Evolutionary conservation across 2,797 vertebrate species (phyloP).

Genomic region (Trichosurus vulpecula): DNA sequence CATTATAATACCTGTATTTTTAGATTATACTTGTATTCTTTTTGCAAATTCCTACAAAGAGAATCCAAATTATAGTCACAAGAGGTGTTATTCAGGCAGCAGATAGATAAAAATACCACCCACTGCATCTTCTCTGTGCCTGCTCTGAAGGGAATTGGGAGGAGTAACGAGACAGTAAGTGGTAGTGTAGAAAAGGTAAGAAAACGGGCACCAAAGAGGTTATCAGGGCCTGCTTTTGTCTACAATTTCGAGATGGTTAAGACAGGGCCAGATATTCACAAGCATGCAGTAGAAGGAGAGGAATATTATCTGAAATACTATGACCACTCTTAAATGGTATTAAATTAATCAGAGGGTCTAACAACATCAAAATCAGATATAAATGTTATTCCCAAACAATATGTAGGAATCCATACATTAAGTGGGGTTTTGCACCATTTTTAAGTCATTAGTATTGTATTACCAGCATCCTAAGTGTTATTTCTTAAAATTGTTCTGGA

Average conservation of each 20-base stretch:
- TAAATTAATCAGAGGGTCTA: neutral
- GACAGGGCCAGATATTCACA: neutral
- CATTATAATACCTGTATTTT: neutral
- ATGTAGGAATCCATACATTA: neutral
- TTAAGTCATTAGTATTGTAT: neutral
- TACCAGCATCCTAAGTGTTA: too few relatives aligned
- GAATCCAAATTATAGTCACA: neutral
- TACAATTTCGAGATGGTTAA: neutral
- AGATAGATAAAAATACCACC: neutral
- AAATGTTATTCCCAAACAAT: neutral
- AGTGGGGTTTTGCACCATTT: neutral
- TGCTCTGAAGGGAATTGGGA: neutral
- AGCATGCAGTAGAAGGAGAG: neutral
- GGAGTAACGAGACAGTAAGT: neutral
- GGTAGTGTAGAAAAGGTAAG: neutral
- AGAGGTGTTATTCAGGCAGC: neutral
- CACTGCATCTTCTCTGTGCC: neutral
- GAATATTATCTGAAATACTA: neutral
- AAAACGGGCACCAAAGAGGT: neutral
- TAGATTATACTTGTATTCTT: neutral
- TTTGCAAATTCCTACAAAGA: neutral
- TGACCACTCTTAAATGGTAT: neutral
- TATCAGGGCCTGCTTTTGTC: neutral
- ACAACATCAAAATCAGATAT: neutral
- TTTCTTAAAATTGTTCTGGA: neutral